Conservation (phyloP, 2,888 invertebrate genomes). For the Blera fallax region DNA sequence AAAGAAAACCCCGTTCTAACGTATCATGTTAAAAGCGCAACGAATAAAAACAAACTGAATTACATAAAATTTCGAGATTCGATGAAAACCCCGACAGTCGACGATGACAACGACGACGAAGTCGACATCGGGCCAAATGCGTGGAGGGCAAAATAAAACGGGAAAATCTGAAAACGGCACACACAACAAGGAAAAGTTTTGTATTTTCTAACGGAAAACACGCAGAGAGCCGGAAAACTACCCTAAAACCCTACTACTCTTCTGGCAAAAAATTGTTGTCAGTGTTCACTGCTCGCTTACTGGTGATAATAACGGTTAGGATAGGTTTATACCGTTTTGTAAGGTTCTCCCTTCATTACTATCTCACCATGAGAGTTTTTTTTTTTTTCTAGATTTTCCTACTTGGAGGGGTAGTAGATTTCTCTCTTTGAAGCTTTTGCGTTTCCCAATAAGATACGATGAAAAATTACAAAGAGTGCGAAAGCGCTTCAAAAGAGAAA, state of each 20-base stretch:
- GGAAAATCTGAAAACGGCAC: constrained; percentile 47
- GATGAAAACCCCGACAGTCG: constrained; percentile 42
- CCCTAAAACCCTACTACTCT: constrained; percentile 9
- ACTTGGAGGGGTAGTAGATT: neutral
- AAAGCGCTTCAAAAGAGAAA: constrained; percentile 20
- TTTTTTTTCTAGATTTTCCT: neutral
- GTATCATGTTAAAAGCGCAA: constrained; percentile 74
- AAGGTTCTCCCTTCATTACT: neutral
- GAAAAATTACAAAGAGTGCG: constrained; percentile 9
- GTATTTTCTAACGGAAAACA: constrained; percentile 26
- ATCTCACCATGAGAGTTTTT: constrained; percentile 6
- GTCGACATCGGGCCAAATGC: constrained; percentile 46
- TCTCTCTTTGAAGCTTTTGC: constrained; percentile 20
- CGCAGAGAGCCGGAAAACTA: constrained; percentile 48
- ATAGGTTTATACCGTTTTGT: constrained; percentile 44
- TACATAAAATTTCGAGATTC: constrained; percentile 69
- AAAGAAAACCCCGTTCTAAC: constrained; percentile 60
- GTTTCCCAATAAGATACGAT: neutral
- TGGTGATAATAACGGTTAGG: constrained; percentile 14
- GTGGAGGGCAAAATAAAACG: constrained; percentile 30
- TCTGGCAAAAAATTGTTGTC: neutral
- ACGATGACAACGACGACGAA: constrained; percentile 4
- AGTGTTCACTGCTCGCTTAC: neutral
- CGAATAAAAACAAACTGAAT: constrained; percentile 76
- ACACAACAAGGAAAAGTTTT: constrained; percentile 47